Evolutionary conservation across 1,140 invertebrate species (phyloP).

Genomic region (Hermetia illucens): DNA sequence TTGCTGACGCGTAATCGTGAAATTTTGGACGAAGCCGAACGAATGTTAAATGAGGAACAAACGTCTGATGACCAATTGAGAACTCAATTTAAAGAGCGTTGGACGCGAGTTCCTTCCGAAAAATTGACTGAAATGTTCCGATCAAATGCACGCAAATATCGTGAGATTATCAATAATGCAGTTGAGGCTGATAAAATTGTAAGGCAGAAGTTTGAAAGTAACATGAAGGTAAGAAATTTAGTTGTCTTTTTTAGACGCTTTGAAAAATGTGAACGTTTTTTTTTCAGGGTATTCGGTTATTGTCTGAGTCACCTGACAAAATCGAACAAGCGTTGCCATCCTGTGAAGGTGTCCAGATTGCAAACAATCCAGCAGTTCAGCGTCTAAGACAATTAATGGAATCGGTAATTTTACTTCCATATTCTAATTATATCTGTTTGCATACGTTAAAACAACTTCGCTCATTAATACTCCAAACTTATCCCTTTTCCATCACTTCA

Average conservation of each 20-base stretch:
- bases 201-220: constrained; percentile 69
- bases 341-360: constrained; percentile 34
- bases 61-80: constrained; percentile 78
- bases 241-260: no score
- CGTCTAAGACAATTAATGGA: constrained; percentile 70
- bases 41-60: constrained; percentile 82
- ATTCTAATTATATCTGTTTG: constrained; percentile 2
- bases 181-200: constrained; percentile 60
- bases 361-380: constrained; percentile 44
- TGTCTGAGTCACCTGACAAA: constrained; percentile 57
- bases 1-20: constrained; percentile 85
- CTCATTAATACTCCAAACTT: not conserved
- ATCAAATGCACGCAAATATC: constrained; percentile 79
- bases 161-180: constrained; percentile 84
- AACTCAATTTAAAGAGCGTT: constrained; percentile 79
- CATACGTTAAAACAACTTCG: not conserved
- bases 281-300: constrained; percentile 56
- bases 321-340: constrained; percentile 49
- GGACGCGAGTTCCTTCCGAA: constrained; percentile 78
- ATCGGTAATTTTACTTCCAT: constrained; percentile 34
- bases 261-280: constrained; percentile 2
- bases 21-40: constrained; percentile 85
- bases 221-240: constrained; percentile 39
- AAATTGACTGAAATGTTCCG: constrained; percentile 80
- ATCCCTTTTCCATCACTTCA: constrained; percentile 30